Evolutionary conservation across 2,888 invertebrate genomes (phyloP).

Genomic region (Drosophila nr. fundita): DNA sequence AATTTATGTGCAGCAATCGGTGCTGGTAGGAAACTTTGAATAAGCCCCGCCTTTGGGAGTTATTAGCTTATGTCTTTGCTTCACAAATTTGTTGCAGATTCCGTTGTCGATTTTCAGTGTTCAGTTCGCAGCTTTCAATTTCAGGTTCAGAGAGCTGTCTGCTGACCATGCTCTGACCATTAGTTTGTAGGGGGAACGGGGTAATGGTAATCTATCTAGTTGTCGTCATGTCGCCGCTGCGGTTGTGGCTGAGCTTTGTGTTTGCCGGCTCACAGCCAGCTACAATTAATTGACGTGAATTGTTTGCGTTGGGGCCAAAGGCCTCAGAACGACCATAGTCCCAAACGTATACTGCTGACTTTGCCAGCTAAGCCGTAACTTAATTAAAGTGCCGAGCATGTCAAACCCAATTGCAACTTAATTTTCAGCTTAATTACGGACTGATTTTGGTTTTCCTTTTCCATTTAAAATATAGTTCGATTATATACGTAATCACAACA

Average conservation of each 20-base stretch:
- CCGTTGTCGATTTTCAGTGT: conserved; percentile 33
- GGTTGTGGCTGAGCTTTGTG: conserved; percentile 38
- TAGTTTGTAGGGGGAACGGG: conserved; percentile 37
- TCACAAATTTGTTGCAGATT: conserved; percentile 46
- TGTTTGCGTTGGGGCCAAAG: conserved; percentile 45
- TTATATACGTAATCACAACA: conserved; percentile 57
- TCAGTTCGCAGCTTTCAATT: conserved; percentile 33
- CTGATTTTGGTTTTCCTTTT: conserved; percentile 12
- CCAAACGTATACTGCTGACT: conserved; percentile 39
- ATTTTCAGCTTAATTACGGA: conserved; percentile 37
- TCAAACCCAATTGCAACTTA: conserved; percentile 34
- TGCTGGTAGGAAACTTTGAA: conserved; percentile 28
- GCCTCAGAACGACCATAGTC: neutral
- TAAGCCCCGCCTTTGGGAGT: conserved; percentile 35
- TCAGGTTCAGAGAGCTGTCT: conserved; percentile 25
- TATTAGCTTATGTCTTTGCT: conserved; percentile 39
- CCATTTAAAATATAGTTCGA: conserved; percentile 58
- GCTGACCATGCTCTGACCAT: conserved; percentile 19
- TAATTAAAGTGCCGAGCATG: conserved; percentile 54
- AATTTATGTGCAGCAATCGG: conserved; percentile 28
- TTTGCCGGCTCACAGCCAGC: conserved; percentile 32
- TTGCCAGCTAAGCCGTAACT: conserved; percentile 41
- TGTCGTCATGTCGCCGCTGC: conserved; percentile 44
- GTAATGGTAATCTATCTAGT: conserved; percentile 37
- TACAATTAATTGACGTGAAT: conserved; percentile 65